Conservation (phyloP, 2,797 vertebrate species). For the Macroramphosus scolopax region DNA sequence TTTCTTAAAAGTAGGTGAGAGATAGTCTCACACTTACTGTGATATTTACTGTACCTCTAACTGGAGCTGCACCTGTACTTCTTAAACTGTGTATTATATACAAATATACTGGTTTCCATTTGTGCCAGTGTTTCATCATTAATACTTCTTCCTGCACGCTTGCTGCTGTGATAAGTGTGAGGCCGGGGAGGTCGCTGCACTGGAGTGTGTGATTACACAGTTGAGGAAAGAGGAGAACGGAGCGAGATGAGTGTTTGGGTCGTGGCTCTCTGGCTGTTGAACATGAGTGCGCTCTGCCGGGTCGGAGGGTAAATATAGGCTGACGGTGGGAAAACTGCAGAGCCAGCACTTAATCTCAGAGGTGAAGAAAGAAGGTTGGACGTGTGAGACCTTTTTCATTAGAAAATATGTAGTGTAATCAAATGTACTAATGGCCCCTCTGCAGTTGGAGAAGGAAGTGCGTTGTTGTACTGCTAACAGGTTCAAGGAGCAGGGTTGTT, state of each 20-base stretch:
- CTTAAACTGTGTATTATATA: no score
- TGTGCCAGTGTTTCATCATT: constrained; percentile 6
- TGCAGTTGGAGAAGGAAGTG: no score
- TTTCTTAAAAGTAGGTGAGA: constrained; percentile 38
- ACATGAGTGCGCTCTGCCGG: constrained; percentile 16
- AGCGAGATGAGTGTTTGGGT: constrained; percentile 10
- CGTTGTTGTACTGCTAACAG: no score
- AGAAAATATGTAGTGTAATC: constrained; percentile 1
- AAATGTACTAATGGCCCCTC: no score
- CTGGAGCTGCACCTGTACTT: no score
- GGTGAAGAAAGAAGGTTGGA: constrained; percentile 19
- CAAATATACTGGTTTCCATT: constrained; percentile 28
- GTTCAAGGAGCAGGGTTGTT: no score
- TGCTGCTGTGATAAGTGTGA: constrained; percentile 7
- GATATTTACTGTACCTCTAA: constrained; percentile 10
- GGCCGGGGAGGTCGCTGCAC: constrained; percentile 2
- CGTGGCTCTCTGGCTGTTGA: constrained; percentile 12
- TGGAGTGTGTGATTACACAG: constrained; percentile 22
- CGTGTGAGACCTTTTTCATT: constrained; percentile 4
- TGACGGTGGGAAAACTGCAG: constrained; percentile 37
- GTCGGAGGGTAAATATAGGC: constrained; percentile 59
- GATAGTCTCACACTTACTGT: constrained; percentile 18
- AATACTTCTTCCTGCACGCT: constrained; percentile 3
- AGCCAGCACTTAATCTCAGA: constrained; percentile 38
- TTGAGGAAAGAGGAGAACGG: constrained; percentile 7